Base-by-base conservation (phyloP, 2,888 invertebrate species). In the Glyphotaelius pellucidus region DNA sequence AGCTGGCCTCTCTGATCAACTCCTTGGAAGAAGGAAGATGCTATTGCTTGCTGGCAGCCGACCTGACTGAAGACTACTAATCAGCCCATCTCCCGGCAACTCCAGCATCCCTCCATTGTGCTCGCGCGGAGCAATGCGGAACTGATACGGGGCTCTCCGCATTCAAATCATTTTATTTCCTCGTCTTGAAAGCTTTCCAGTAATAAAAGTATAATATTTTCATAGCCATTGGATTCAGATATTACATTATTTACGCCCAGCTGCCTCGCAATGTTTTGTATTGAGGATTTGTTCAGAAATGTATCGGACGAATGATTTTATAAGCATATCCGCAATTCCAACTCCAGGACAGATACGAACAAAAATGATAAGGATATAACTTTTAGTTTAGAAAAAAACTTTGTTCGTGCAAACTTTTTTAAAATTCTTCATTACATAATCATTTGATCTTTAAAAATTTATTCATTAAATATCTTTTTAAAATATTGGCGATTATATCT, bases 131-230 rank as follows among this genome's bases (percentile, higher is more conserved):
- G 87, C 90, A 89, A 91, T 91, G 87, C 86, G 89, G 89, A 91
- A 91, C 92, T 93, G 92, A 93, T 92, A 93, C 80, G 90, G 90
- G 88, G 30, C 80, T 92, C 92, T 84, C 67, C 83, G 92, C 35
- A 90, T 90, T 90, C 92, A 79, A 90, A 88, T 30, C 81, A 90
- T 92, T 92, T 92, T 90, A 92, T 90, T 92, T 92, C 80, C 90
- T 25, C 67, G 42, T 35, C 38, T 67, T 91, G 83, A 80, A 87
- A 90, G 81, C 90, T 83, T 83, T 90, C 83, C 32, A 15, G 81
- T 90, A 90, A 90, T 90, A 90, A 91, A 85, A 91, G 86, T 86
- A 90, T 38, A 85, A 87, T 87, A 87, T 87, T 87, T 87, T 67
- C 32, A 32, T 91, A 80, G 80, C 86, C 87, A 91, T 91, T 91